Evolutionary conservation across 2,113 vertebrate genomes (phyloP), one percentile per base, ranked within the genome.

Genomic region (Oxyruncus cristatus): DNA sequence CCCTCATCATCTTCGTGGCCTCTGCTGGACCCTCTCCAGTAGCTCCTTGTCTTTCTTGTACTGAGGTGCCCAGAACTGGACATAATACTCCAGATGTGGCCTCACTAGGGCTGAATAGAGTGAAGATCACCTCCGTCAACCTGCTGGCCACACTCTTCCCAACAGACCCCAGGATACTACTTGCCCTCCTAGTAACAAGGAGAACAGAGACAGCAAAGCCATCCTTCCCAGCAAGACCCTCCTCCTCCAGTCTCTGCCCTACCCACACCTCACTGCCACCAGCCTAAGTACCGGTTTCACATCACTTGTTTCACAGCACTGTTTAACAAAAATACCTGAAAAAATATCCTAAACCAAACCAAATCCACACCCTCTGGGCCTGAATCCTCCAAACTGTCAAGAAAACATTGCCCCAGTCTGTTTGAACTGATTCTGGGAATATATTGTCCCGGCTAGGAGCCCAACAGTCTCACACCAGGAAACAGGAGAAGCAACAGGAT

Each of bases 351-450:
- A 37, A 55, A 50, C 5, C 24, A 42, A 42, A 63, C 5, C 5
- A 37, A 37, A 6, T 6, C 5, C 15, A 9, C 28, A 8, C 8
- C 3, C 28, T 5, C 8, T 9, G 8, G 28, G 30, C 26, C 32
- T 5, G 6, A 4, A 30, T 32, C 8, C 10, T 16, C 16, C 6
- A 0, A 1, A 4, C 0, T 17, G 18, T 33, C 32, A 22, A n/a
- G n/a, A 26, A 42, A 33, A 20, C 15, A 6, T 55, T 5, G 4
- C 6, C 15, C 6, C 18, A 3, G 6, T 13, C 37, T 30, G n/a
- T 20, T 12, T 21, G 39, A 62, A 44, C 6, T 2, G 32, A 10
- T 14, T 4, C 20, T 30, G 20, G 37, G 52, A 62, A 19, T 10
- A 19, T 10, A 6, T 21, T 8, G 4, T 4, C 21, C 12, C 42